phyloP scores from a whole-genome alignment of 2,113 vertebrate species.

The Oncorhynchus tshawytscha region DNA sequence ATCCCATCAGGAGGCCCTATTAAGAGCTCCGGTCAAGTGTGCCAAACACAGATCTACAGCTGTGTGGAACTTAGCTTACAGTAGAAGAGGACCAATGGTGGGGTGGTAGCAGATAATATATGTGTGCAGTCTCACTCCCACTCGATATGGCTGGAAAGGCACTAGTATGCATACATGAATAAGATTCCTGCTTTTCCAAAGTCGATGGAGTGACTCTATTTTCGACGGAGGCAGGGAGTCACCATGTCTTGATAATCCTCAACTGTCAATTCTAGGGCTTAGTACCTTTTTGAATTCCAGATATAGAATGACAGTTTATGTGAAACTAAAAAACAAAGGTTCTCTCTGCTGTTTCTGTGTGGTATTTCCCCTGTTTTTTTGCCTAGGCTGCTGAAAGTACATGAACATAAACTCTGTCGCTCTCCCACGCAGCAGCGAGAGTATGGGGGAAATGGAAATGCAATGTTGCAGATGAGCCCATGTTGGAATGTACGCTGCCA shows the following conservation, averaged over 20 bases:
- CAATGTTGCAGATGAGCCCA: slow-evolving; percentile 1
- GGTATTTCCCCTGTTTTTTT: background rate
- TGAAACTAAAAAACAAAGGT: slow-evolving; percentile 15
- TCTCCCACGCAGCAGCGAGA: background rate
- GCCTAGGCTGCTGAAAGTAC: slow-evolving; percentile 1
- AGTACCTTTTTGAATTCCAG: background rate
- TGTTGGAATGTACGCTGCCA: slow-evolving; percentile 2
- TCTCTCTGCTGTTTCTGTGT: background rate
- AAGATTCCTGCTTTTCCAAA: slow-evolving; percentile 9
- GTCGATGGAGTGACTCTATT: slow-evolving; percentile 9
- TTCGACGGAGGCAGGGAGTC: slow-evolving; percentile 3
- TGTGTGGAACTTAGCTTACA: slow-evolving; percentile 15
- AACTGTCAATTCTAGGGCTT: slow-evolving; percentile 9
- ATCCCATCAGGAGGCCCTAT: slow-evolving; percentile 16
- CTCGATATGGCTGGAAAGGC: slow-evolving; percentile 13
- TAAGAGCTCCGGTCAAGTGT: slow-evolving; percentile 39
- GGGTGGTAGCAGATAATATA: background rate
- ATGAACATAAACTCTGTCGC: slow-evolving; percentile 6
- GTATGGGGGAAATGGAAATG: slow-evolving; percentile 14
- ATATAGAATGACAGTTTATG: slow-evolving; percentile 8
- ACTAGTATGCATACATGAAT: slow-evolving; percentile 30
- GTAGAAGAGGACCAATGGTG: background rate
- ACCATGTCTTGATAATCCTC: slow-evolving; percentile 13
- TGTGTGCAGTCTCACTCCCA: background rate
- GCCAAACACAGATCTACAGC: slow-evolving; percentile 34